Conservation (phyloP, 2,113 vertebrate genomes). For the Lipotes vexillifer region DNA sequence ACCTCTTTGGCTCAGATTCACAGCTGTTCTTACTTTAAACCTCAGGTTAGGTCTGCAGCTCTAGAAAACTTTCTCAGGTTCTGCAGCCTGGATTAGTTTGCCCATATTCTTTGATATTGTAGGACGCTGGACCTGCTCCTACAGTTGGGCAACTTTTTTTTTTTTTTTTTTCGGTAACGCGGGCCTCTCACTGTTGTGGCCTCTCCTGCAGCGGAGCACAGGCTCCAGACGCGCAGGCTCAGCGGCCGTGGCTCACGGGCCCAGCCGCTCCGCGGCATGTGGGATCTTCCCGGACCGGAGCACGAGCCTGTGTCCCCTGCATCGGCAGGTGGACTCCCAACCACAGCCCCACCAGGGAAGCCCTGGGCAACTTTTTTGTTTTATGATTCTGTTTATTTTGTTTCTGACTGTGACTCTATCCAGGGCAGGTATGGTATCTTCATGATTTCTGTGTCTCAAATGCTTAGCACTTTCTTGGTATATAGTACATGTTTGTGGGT, state of each 20-base stretch:
- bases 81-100: neutral
- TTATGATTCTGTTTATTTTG: neutral
- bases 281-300: too few relatives aligned
- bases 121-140: neutral
- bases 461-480: neutral
- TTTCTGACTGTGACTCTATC: neutral
- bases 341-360: too few relatives aligned
- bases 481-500: neutral
- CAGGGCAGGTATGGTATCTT: neutral
- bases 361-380: neutral
- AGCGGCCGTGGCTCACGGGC: too few relatives aligned
- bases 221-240: too few relatives aligned
- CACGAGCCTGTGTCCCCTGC: too few relatives aligned
- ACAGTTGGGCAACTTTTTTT: neutral
- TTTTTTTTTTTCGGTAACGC: neutral
- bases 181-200: too few relatives aligned
- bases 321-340: too few relatives aligned
- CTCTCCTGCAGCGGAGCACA: too few relatives aligned
- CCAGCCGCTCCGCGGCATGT: too few relatives aligned
- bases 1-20: neutral
- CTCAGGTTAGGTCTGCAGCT: neutral
- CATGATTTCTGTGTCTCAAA: neutral
- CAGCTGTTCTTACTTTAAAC: neutral
- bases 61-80: neutral
- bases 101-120: neutral